Evolutionary conservation across 2,888 invertebrate species (phyloP), one percentile per base, ranked within the genome.

Genomic region (Plebejus melissa): DNA sequence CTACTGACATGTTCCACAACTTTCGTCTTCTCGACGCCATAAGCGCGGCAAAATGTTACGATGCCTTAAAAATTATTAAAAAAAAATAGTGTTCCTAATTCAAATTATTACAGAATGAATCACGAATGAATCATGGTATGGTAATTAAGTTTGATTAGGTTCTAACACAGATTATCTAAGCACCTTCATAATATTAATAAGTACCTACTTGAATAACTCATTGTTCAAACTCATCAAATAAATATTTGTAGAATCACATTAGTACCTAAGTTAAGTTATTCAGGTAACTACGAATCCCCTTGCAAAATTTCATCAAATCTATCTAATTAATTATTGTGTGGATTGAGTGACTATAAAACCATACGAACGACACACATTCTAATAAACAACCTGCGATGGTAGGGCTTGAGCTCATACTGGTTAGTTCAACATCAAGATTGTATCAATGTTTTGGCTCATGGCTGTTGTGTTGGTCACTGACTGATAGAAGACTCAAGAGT

Each of bases 1-100:
- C 65, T 65, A 65, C 65, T 65, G 65, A 36, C 65, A 36, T 65
- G 65, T 65, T 65, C 36, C 65, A 65, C 32, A 65, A 65, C 65
- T 65, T 65, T 65, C 65, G 32, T 65, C 65, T 65, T 65, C 28
- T 32, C 65, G 28, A 9, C 28, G 32, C 32, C 65, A 36, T 65
- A 65, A 65, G 65, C 65, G 65, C 65, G 65, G 32, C 65, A 65
- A 65, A 65, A 13, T 65, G 28, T 65, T 65, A 1, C 13, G 28
- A 65, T 32, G 65, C 32, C 13, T 65, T 65, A 32, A 32, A 65
- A 65, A 16, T 54, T 5, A 32, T 36, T 13, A 36, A 65, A 65
- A 65, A 65, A 60, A 11, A 4, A 32, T 32, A 1, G 32, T 65
- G 32, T 65, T 65, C 36, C 11, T 32, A 32, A 32, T 65, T 65